Percentiles rank a stretch among this genome's conserved stretches.
Evolutionary conservation across 2,797 vertebrate species (phyloP).

Genomic region (Sebastes cheni): DNA sequence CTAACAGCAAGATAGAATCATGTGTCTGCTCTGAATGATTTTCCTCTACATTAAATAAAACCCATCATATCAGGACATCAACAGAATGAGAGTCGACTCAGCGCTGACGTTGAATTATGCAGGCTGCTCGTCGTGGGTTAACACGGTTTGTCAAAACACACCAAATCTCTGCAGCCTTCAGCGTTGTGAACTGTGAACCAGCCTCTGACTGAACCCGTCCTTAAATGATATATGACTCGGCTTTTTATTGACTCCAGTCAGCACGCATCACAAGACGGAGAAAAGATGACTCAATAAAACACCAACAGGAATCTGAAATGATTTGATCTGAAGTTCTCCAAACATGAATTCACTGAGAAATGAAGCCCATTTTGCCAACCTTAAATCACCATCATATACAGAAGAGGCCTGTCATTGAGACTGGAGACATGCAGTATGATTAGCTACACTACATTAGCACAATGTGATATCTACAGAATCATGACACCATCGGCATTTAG

Average conservation of each 20-base stretch:
- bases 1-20: not conserved
- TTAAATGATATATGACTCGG: slow-evolving; percentile 33
- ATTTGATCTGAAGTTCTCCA: not conserved
- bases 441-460: too few species aligned
- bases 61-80: not conserved
- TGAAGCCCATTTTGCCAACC: not conserved
- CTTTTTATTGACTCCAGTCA: slow-evolving; percentile 16
- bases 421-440: not conserved
- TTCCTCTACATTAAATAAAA: not conserved
- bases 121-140: not conserved
- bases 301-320: not conserved
- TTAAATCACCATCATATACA: rapidly evolving
- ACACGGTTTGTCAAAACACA: not conserved
- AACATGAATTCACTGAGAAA: not conserved
- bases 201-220: not conserved
- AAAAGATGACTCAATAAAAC: not conserved
- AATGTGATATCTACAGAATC: too few species aligned
- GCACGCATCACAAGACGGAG: not conserved
- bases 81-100: not conserved
- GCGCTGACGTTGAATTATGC: not conserved
- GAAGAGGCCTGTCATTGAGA: too few species aligned
- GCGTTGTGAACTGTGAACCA: not conserved
- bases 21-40: not conserved
- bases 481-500: too few species aligned
- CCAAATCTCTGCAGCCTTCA: not conserved